Percentiles rank a stretch among this genome's conserved stretches.
phyloP scores from a whole-genome alignment of 2,797 vertebrate species.

The Oophaga sylvatica region DNA sequence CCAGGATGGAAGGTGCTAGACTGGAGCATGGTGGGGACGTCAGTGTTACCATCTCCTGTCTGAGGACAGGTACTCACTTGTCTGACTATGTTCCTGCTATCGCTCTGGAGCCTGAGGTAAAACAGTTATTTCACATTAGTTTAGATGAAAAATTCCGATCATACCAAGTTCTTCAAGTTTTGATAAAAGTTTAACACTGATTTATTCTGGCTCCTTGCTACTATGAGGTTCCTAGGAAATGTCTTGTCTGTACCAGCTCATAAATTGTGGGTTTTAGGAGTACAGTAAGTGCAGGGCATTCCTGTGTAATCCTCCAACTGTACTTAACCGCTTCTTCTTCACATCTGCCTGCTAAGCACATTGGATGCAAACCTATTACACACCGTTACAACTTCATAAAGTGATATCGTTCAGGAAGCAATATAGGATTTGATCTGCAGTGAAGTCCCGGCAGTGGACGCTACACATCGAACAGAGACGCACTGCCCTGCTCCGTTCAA shows the following conservation, averaged over 20 bases:
- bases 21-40: background rate
- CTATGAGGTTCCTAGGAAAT: conserved; percentile 18
- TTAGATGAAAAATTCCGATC: conserved; percentile 52
- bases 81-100: conserved; percentile 27
- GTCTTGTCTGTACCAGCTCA: conserved; percentile 17
- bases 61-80: conserved; percentile 25
- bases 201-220: conserved; percentile 38
- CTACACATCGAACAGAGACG: too few relatives aligned
- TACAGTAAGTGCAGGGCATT: conserved; percentile 33
- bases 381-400: background rate
- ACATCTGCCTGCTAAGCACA: background rate
- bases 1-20: background rate
- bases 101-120: conserved; percentile 28
- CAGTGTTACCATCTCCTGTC: background rate
- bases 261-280: conserved; percentile 26
- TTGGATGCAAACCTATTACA: background rate
- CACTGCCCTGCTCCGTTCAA: too few relatives aligned
- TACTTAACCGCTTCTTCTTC: conserved; percentile 4
- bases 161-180: conserved; percentile 53
- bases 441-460: too few relatives aligned
- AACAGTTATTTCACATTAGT: conserved; percentile 26
- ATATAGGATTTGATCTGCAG: too few relatives aligned
- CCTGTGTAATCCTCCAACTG: background rate
- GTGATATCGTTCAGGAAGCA: too few relatives aligned
- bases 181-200: conserved; percentile 50